Percentiles rank a stretch among this genome's conserved stretches.
These are phyloP conservation scores for Pristionchus arcanus DNA, from an alignment of 2,888 invertebrate species.

Conservation along the genomic window DNA sequence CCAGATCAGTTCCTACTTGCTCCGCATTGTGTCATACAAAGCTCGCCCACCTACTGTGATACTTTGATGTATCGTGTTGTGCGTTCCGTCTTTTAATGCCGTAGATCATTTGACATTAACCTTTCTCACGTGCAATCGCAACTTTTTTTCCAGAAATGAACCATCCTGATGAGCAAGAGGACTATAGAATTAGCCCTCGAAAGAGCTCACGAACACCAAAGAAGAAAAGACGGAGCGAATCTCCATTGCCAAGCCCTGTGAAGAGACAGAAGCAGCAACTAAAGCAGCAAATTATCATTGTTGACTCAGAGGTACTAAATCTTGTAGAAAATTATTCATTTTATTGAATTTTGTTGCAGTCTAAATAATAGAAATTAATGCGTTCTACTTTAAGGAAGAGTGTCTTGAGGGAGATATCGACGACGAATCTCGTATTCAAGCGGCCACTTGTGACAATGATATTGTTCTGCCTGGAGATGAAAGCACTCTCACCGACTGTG, in stretches of 20 bases:
- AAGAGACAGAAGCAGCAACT: neutral
- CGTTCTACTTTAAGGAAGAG: neutral
- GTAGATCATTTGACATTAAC: neutral
- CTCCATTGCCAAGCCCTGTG: neutral
- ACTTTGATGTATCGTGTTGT: neutral
- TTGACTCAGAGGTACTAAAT: neutral
- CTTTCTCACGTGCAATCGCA: neutral
- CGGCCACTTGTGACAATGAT: neutral
- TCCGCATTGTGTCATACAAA: neutral
- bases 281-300: neutral
- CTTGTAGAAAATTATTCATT: neutral
- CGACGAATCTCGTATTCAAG: neutral
- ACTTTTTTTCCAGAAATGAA: slow-evolving; percentile 31
- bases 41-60: neutral
- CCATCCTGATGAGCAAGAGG: neutral
- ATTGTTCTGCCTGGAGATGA: slow-evolving; percentile 8
- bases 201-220: slow-evolving; percentile 53
- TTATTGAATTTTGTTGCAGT: neutral
- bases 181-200: slow-evolving; percentile 46
- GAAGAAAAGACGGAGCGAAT: slow-evolving; percentile 52
- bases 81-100: neutral
- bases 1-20: neutral
- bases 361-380: too few species aligned
- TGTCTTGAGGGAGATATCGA: neutral
- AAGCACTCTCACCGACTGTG: neutral